Conservation (phyloP, 2,113 vertebrate genomes). For the Sula dactylatra region DNA sequence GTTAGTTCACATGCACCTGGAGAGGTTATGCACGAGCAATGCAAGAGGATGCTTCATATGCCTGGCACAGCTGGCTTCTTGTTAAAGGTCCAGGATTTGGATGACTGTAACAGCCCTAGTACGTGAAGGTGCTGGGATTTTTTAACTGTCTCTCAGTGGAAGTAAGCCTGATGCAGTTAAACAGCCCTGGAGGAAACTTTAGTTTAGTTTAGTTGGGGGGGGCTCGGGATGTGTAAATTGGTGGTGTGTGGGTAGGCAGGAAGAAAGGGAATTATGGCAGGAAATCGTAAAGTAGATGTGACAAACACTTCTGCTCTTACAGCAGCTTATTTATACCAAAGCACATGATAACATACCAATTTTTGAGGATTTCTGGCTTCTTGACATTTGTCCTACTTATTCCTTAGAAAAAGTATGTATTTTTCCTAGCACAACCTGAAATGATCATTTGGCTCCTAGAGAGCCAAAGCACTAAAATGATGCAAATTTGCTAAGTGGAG, state of each 20-base stretch:
- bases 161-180: background rate
- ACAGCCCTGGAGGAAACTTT: background rate
- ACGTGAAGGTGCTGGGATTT: rapidly evolving
- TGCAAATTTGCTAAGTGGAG: background rate
- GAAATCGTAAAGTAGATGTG: background rate
- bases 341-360: background rate
- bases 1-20: background rate
- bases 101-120: background rate
- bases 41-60: background rate
- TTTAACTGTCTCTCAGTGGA: background rate
- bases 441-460: background rate
- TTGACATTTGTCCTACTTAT: background rate
- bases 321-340: constrained; percentile 1
- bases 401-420: background rate
- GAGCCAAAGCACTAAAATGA: background rate
- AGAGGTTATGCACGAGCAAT: background rate
- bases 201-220: background rate
- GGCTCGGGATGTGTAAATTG: background rate
- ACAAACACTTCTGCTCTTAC: background rate
- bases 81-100: background rate
- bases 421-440: background rate
- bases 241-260: background rate
- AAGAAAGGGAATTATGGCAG: background rate
- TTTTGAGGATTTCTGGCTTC: constrained; percentile 16
- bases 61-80: background rate